phyloP scores from a whole-genome alignment of 2,888 invertebrate species.

The Pogonocherus hispidulus region DNA sequence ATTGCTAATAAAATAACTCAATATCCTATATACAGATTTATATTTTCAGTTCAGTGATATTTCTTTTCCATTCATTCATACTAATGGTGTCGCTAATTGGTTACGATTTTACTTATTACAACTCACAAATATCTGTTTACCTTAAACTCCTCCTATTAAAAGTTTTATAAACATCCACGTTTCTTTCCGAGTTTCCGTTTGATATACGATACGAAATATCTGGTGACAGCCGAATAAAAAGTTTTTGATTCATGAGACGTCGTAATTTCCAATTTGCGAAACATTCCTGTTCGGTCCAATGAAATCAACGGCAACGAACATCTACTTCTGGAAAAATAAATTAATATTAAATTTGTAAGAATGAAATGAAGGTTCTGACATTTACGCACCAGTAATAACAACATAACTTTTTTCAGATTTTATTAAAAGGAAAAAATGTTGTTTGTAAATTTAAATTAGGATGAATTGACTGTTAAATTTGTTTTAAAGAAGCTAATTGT shows the following conservation, averaged over 20 bases:
- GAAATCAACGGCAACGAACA: neutral
- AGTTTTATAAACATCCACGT: conserved; percentile 21
- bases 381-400: too few species aligned
- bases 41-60: too few species aligned
- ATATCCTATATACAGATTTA: too few species aligned
- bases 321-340: neutral
- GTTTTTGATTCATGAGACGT: conserved; percentile 30
- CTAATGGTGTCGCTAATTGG: too few species aligned
- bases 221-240: conserved; percentile 30
- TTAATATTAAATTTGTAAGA: neutral
- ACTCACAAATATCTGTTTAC: neutral
- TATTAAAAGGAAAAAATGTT: neutral
- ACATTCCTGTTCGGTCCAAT: conserved; percentile 21
- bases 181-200: conserved; percentile 10
- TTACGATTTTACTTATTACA: neutral
- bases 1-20: too few species aligned
- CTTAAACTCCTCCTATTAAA: conserved; percentile 7
- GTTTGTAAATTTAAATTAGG: neutral
- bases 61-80: neutral
- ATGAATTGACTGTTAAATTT: neutral
- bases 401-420: too few species aligned
- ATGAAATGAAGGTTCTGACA: too few species aligned
- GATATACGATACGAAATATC: conserved; percentile 26
- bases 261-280: conserved; percentile 27
- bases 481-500: conserved; percentile 8